Evolutionary conservation across 2,888 invertebrate genomes (phyloP), one percentile per base, ranked within the genome.

Genomic region (Epinotia demarniana): DNA sequence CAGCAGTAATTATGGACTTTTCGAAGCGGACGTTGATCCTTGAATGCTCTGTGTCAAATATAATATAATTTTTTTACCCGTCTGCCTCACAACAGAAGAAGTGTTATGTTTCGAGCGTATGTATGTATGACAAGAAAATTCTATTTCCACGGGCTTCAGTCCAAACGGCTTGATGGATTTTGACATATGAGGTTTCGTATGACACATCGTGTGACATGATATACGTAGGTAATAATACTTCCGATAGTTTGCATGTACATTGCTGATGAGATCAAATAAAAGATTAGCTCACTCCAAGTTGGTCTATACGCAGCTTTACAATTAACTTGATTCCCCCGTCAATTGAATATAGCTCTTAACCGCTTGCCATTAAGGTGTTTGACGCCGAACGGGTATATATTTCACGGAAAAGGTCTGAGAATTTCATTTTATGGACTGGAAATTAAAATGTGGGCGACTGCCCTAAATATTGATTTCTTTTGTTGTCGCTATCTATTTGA

Each of bases 291-390:
- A 8, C 23, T 49, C n/a, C 4, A 23, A 27, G 11, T 19, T 43
- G 19, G 68, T 68, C 43, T 68, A 11, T 58, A 43, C 39, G 23
- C 58, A 46, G 58, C 43, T 58, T 68, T 58, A 68, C 11, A 58
- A 58, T n/a, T 57, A 55, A 58, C 43, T 23, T 58, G 43, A 57
- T 58, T 23, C n/a, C 19, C 6, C 18, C 27, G 8, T 8, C 57
- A 27, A 58, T 46, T 23, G 68, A 68, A 58, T 58, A 46, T 68
- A 67, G 39, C 68, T 43, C 68, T 16, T 68, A 68, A 68, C 3
- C 23, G 19, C 16, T 58, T 43, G 19, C 16, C 39, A 39, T 68
- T 43, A 39, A 19, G 68, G 9, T 68, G 19, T 9, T 57, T 58
- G 23, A 58, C 23, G 43, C 12, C 5, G n/a, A 68, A 39, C 57